phyloP scores from a whole-genome alignment of 2,113 vertebrate genomes.

The Esox niger region DNA sequence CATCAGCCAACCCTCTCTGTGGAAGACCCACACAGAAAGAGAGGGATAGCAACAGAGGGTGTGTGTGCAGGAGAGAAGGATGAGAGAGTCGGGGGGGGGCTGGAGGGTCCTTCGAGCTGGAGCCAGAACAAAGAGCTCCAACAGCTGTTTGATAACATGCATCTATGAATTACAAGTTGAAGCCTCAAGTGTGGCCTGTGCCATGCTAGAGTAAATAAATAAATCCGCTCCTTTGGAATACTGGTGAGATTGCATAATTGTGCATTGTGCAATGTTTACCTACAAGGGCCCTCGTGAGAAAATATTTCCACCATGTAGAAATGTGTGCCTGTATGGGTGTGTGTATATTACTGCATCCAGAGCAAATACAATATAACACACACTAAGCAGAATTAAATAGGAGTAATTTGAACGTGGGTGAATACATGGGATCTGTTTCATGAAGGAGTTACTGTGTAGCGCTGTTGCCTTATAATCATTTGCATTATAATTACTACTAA shows the following conservation, averaged over 20 bases:
- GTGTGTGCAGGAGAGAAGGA: background rate
- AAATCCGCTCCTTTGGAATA: slow-evolving; percentile 6
- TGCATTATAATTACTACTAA: too few relatives aligned
- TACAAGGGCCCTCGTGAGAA: slow-evolving; percentile 1
- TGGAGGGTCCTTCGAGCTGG: background rate
- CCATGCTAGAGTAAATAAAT: slow-evolving; percentile 6
- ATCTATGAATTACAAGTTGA: slow-evolving; percentile 40
- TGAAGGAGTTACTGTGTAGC: background rate
- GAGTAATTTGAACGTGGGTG: too few relatives aligned
- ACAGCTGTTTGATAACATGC: slow-evolving; percentile 36
- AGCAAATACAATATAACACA: too few relatives aligned
- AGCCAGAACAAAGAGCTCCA: slow-evolving; percentile 15
- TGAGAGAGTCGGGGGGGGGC: background rate
- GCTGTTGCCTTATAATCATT: too few relatives aligned
- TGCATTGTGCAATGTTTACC: slow-evolving; percentile 13
- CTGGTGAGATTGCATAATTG: slow-evolving; percentile 18
- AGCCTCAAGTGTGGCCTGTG: slow-evolving; percentile 23
- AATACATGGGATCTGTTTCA: too few relatives aligned
- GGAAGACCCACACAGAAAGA: background rate
- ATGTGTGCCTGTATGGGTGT: background rate
- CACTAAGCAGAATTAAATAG: too few relatives aligned
- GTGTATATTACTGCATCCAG: too few relatives aligned
- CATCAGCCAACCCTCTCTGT: too few relatives aligned
- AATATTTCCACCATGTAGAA: background rate
- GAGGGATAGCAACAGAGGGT: background rate